Percentiles rank a stretch among this genome's conserved stretches.
Conservation (phyloP, 2,113 vertebrate species). For the Protomyctophum bolini region DNA sequence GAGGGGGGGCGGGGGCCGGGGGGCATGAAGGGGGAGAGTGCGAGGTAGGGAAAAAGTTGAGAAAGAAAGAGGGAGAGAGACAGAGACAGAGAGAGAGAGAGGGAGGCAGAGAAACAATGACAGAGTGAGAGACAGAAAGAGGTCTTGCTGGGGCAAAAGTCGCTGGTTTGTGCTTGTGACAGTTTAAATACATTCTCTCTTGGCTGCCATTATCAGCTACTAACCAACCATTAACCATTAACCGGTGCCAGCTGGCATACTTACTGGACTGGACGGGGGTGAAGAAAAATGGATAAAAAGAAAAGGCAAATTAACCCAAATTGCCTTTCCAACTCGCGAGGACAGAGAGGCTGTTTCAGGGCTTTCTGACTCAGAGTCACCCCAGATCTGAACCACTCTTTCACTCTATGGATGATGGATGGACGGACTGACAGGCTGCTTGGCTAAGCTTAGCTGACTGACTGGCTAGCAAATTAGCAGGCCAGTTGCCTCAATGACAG, state of each 20-base stretch:
- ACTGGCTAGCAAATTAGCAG: conserved; percentile 11
- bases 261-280: conserved; percentile 16
- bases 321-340: conserved; percentile 14
- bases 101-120: conserved; percentile 15
- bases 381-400: conserved; percentile 26
- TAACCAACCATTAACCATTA: conserved; percentile 41
- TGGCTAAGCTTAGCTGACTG: conserved; percentile 11
- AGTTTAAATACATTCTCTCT: conserved; percentile 39
- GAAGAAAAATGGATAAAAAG: conserved; percentile 24
- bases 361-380: conserved; percentile 7
- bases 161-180: conserved; percentile 33
- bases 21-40: neutral
- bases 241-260: conserved; percentile 37
- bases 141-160: conserved; percentile 32
- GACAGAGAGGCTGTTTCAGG: conserved; percentile 21
- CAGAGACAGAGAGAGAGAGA: neutral
- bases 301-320: conserved; percentile 24
- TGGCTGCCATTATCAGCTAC: conserved; percentile 20
- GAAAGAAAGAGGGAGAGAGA: neutral
- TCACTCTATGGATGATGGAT: conserved; percentile 1
- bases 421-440: conserved; percentile 6
- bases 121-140: neutral
- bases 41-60: neutral
- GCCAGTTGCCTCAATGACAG: conserved; percentile 28
- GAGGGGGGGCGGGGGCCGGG: neutral